These are phyloP conservation scores for Chionoecetes opilio DNA, from an alignment of 1,140 invertebrate genomes.

Conservation along the genomic window DNA sequence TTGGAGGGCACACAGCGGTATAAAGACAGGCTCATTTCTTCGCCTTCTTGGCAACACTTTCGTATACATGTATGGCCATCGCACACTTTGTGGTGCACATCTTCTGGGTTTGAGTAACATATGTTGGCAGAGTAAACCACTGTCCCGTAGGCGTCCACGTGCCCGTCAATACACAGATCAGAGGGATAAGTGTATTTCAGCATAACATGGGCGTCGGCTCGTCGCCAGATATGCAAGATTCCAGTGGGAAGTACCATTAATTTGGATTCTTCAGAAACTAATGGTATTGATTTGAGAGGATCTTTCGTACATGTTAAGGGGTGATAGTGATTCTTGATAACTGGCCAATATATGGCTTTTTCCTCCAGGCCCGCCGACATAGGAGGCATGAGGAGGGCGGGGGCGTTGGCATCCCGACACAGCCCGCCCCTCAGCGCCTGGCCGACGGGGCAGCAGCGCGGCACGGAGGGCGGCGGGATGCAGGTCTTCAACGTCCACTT, in stretches of 20 bases:
- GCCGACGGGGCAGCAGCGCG: conserved; percentile 58
- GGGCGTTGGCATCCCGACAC: conserved; percentile 34
- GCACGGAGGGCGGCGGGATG: conserved; percentile 42
- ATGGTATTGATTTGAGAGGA: conserved; percentile 23
- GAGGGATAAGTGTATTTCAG: background rate
- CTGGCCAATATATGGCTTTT: background rate
- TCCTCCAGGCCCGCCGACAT: background rate
- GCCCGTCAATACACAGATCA: conserved; percentile 51
- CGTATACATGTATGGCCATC: conserved; percentile 38
- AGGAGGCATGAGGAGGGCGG: conserved; percentile 10
- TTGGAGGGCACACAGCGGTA: conserved; percentile 19
- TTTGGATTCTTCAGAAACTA: background rate
- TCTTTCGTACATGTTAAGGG: conserved; percentile 1
- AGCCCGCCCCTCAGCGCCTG: conserved; percentile 33
- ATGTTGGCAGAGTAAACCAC: conserved; percentile 47
- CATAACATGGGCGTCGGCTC: background rate
- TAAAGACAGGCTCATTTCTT: background rate
- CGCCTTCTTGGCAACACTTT: conserved; percentile 46
- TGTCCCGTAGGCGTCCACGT: conserved; percentile 2
- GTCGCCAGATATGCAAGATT: conserved; percentile 9
- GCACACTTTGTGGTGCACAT: conserved; percentile 23
- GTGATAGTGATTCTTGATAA: conserved; percentile 48
- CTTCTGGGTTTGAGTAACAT: conserved; percentile 22
- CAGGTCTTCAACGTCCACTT: conserved; percentile 56
- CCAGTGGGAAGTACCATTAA: conserved; percentile 12